A percentile compares a stretch with the other conserved stretches of the same genome.
Evolutionary conservation across 2,888 invertebrate genomes (phyloP).

Genomic region (Orthonevra nobilis): DNA sequence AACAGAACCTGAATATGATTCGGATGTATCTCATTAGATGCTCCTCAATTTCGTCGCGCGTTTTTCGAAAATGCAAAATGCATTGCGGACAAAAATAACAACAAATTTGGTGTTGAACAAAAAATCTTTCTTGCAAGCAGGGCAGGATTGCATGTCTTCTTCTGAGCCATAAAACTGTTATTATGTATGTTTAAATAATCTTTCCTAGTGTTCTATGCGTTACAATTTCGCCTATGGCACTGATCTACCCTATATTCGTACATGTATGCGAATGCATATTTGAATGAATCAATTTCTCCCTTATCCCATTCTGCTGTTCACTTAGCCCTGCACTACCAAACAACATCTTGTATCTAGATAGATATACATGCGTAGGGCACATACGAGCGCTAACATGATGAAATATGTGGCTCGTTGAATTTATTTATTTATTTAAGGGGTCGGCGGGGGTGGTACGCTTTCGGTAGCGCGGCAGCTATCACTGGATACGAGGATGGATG

Average conservation of each 20-base stretch:
- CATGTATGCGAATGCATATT: background rate
- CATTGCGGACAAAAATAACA: no score
- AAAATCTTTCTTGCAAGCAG: no score
- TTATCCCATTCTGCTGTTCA: constrained; percentile 53
- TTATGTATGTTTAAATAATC: no score
- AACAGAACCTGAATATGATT: no score
- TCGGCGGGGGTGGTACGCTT: constrained; percentile 42
- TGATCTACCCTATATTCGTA: background rate
- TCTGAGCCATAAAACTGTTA: no score
- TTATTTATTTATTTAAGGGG: constrained; percentile 63
- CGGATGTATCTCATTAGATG: no score
- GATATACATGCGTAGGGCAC: constrained; percentile 53
- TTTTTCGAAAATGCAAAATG: no score
- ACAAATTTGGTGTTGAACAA: no score
- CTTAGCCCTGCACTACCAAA: constrained; percentile 39
- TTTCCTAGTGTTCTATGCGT: background rate
- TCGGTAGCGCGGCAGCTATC: background rate
- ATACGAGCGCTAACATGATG: constrained; percentile 64
- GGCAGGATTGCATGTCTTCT: no score
- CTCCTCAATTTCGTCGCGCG: no score
- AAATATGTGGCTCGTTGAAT: constrained; percentile 58
- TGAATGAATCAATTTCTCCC: constrained; percentile 43
- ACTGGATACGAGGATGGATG: background rate
- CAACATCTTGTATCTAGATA: constrained; percentile 54
- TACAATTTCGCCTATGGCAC: background rate